These are phyloP conservation scores for Lutraria lutraria DNA, from an alignment of 2,888 invertebrate species.

Conservation along the genomic window DNA sequence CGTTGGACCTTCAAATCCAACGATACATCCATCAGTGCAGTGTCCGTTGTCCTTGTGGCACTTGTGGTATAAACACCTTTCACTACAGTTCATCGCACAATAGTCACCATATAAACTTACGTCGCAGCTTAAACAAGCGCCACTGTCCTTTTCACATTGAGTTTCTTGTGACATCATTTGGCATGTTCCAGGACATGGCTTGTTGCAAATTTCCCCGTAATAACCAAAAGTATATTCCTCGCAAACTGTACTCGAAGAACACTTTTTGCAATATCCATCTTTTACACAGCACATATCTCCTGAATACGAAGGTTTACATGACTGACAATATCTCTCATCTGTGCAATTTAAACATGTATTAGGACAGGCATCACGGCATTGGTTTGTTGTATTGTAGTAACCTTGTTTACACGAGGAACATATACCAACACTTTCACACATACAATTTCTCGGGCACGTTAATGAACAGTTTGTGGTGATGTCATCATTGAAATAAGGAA, in stretches of 20 bases:
- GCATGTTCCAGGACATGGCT: background rate
- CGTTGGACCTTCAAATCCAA: too few relatives aligned
- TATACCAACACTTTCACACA: background rate
- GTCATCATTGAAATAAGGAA: background rate
- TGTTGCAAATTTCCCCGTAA: background rate
- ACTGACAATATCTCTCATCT: background rate
- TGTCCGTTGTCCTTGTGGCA: too few relatives aligned
- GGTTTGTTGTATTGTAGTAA: background rate
- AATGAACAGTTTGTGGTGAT: background rate
- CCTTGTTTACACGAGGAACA: background rate
- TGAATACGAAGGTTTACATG: background rate
- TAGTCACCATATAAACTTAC: too few relatives aligned
- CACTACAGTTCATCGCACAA: too few relatives aligned
- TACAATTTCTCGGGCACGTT: background rate
- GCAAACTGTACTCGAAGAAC: background rate
- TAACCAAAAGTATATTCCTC: background rate
- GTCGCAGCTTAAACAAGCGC: too few relatives aligned
- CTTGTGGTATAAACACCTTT: too few relatives aligned
- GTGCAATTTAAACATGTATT: background rate
- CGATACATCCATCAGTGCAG: too few relatives aligned
- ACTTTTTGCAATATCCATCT: background rate
- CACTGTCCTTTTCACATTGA: background rate
- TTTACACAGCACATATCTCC: background rate
- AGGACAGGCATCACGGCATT: background rate
- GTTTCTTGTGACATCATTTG: background rate